Conservation (phyloP, 2,888 invertebrate species). For the Parochlus steinenii region DNA sequence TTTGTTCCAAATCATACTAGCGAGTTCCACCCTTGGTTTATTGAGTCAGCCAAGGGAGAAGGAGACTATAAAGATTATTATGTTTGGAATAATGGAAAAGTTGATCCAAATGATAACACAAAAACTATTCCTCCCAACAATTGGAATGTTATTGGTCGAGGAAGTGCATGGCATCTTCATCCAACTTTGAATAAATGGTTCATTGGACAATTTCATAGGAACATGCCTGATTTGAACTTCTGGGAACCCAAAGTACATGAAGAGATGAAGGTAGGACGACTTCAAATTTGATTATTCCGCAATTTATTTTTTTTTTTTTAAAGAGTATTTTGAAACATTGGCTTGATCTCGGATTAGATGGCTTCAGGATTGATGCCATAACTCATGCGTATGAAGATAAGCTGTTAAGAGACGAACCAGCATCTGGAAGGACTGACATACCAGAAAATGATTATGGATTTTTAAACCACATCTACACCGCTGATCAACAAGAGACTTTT, state of each 20-base stretch:
- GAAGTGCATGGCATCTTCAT: slow-evolving; percentile 31
- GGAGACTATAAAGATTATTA: slow-evolving; percentile 57
- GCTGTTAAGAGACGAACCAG: not conserved
- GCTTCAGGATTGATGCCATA: slow-evolving; percentile 4
- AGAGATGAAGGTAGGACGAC: too few relatives aligned
- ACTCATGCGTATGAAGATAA: slow-evolving; percentile 20
- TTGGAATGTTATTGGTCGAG: slow-evolving; percentile 37
- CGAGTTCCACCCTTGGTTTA: slow-evolving; percentile 64
- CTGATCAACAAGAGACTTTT: slow-evolving; percentile 38
- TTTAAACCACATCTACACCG: slow-evolving; percentile 39
- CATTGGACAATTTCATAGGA: slow-evolving; percentile 40
- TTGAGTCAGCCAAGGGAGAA: slow-evolving; percentile 39
- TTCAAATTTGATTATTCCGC: too few relatives aligned
- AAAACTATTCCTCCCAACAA: not conserved
- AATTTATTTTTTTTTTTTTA: too few relatives aligned
- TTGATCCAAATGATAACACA: slow-evolving; percentile 20
- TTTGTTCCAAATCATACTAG: slow-evolving; percentile 53
- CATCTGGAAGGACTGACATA: not conserved
- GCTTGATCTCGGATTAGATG: slow-evolving; percentile 1
- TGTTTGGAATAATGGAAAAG: slow-evolving; percentile 43
- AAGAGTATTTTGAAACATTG: not conserved
- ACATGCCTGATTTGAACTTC: slow-evolving; percentile 61
- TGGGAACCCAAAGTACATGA: slow-evolving; percentile 44
- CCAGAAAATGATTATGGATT: slow-evolving; percentile 35
- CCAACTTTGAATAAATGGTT: slow-evolving; percentile 48